A percentile compares a stretch with the other conserved stretches of the same genome.
phyloP scores from a whole-genome alignment of 1,140 invertebrate genomes.

The Drosophila nigrodunni region DNA sequence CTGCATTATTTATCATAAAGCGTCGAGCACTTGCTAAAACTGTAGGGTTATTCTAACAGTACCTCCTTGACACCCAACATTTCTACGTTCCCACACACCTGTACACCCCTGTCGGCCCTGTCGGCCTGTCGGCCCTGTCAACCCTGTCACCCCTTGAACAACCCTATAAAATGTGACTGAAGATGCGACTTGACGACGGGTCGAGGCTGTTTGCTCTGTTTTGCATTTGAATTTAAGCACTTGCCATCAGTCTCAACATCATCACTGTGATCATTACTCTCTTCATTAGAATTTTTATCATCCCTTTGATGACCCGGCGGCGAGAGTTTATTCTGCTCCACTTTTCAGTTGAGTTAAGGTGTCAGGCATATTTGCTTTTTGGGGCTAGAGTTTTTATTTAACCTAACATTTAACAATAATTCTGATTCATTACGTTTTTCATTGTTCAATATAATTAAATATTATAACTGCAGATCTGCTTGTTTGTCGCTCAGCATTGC shows the following conservation, averaged over 20 bases:
- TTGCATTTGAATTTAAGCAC: slow-evolving; percentile 72
- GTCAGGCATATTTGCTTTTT: background rate
- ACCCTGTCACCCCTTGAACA: background rate
- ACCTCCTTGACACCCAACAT: background rate
- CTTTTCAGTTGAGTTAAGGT: slow-evolving; percentile 71
- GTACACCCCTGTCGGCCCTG: background rate
- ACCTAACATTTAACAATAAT: no score
- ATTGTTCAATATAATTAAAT: no score
- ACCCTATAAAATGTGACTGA: slow-evolving; percentile 32
- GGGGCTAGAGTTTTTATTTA: no score
- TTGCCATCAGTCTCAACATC: slow-evolving; percentile 18
- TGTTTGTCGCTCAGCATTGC: no score
- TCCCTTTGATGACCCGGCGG: no score
- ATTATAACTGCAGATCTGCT: no score
- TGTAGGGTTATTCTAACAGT: slow-evolving; percentile 27
- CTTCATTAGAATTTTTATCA: background rate
- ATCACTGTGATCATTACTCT: background rate
- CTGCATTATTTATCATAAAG: slow-evolving; percentile 76
- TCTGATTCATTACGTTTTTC: no score
- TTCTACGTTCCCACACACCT: background rate
- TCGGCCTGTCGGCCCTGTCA: background rate
- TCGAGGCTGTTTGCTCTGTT: slow-evolving; percentile 67
- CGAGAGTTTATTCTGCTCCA: slow-evolving; percentile 18
- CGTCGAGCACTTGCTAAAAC: slow-evolving; percentile 55
- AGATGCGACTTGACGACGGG: slow-evolving; percentile 37